Base-by-base conservation (phyloP, 2,113 vertebrate species). In the Sander lucioperca region DNA sequence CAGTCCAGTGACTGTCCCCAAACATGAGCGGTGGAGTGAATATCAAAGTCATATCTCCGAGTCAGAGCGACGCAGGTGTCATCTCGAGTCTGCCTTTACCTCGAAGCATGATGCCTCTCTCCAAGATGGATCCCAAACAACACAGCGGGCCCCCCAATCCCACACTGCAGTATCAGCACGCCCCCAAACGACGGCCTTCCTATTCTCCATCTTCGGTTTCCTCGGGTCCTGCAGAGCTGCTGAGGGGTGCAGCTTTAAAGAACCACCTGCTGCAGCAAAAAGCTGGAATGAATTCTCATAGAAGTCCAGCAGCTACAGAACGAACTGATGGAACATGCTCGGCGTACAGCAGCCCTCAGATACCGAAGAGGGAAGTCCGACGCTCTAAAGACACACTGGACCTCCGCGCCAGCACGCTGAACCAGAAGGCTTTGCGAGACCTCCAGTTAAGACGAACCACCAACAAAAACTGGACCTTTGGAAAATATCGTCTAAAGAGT, bases 391-490 rank as follows among this genome's bases (percentile, higher is more conserved):
- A 94, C 84, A 95, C 94, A 0, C 84, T 91, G 62, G 95, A 94
- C 54, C 82, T 95, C 16, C 79, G 76, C 13, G 78, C 79, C n/a
- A 81, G 80, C 61, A 51, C 88, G 0, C 66, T 93, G n/a, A 85
- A 91, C 53, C 91, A 93, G 19, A 85, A 83, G 51, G 88, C 84
- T 19, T 74, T 91, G 45, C 82, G 73, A 68, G 94, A 94, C 47
- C 73, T 92, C 12, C 91, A 93, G 77, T 23, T 92, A 6, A 85
- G 83, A 77, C 91, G 84, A 50, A 94, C 87, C 65, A 75, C 66
- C 27, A 96, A 96, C 89, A 91, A 92, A 78, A 95, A 96, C 84
- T 95, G 93, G 86, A 94, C 87, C 13, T 91, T 93, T 53, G 94
- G 93, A 3, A 91, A 89, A 47, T 87, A 74, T 62, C 91, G 93